Evolutionary conservation across 2,888 invertebrate genomes (phyloP).

Genomic region (Philonicus albiceps): DNA sequence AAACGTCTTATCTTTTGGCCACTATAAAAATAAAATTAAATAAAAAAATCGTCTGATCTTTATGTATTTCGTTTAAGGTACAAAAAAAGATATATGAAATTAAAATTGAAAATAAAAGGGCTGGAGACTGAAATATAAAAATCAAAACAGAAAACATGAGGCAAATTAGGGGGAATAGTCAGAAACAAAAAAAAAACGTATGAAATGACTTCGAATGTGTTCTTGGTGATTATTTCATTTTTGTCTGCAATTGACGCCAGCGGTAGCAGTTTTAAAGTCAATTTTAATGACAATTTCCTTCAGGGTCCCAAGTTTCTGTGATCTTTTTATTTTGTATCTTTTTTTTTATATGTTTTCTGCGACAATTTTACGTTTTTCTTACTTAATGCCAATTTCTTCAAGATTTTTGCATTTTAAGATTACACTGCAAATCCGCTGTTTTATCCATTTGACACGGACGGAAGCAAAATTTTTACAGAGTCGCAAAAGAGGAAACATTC

Average conservation of each 20-base stretch:
- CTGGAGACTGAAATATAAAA: not conserved
- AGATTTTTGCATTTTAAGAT: not conserved
- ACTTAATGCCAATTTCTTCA: not conserved
- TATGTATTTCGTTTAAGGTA: not conserved
- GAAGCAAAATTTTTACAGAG: slow-evolving; percentile 7
- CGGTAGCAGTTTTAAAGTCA: not conserved
- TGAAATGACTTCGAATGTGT: not conserved
- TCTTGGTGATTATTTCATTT: not conserved
- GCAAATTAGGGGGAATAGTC: not conserved
- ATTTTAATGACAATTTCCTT: not conserved
- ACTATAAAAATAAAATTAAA: not conserved
- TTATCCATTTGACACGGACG: slow-evolving; percentile 8
- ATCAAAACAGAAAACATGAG: not conserved
- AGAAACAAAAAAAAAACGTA: not conserved
- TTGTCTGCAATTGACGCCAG: not conserved
- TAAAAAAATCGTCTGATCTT: not conserved
- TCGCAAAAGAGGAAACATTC: slow-evolving; percentile 16
- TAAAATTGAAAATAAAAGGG: not conserved
- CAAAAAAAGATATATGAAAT: too few species aligned
- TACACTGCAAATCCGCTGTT: not conserved
- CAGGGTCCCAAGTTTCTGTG: not conserved
- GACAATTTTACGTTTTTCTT: not conserved
- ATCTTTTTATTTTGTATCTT: not conserved
- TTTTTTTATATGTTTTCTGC: not conserved
- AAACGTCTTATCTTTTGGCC: not conserved